Base-by-base conservation (phyloP, 1,140 invertebrate species). In the Matsumurasca onukii region DNA sequence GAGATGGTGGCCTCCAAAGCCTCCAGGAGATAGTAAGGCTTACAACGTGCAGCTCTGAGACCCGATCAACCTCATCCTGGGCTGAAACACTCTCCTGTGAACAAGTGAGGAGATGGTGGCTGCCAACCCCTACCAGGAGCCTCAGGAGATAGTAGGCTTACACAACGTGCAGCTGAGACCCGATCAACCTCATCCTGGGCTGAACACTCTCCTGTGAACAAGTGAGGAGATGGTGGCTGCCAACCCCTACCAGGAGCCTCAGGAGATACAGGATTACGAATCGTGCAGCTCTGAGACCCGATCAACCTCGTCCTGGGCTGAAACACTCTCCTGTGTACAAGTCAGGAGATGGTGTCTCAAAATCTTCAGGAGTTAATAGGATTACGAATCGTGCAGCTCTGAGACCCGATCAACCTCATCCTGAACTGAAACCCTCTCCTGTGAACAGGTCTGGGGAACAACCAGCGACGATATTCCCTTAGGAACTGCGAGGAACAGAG, bases 211-310 rank as follows among this genome's bases (percentile, higher is more conserved):
- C 49, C 24, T 3, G 49, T 20, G 17, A 51, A 17, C n/a, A 20
- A 17, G 3, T 17, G 49, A 74, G 67, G 70, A 72, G 71, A 59
- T 59, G 15, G 51, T 45, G 31, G 61, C 52, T 2, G 63, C 64
- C 29, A 45, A 25, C 17, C 51, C 64, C 29, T 17, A 29, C n/a
- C 29, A 66, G 13, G 45, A 66, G 15, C 1, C 39, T 17, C 64
- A 66, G 5, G 15, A 25, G 5, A 9, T 25, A 2, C 12, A 9
- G 24, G 13, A 13, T n/a, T 59, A 5, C 55, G 30, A 9, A 59
- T 27, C 25, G 55, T 59, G 3, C 15, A 13, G 25, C 55, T 59
- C 25, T 59, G 49, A 51, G 49, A 51, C 24, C 49, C 49, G 5
- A 22, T 51, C 49, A 51, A 22, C 17, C 24, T 51, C 49, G 24